Evolutionary conservation across 2,888 invertebrate species (phyloP).

Genomic region (Archips xylosteana): DNA sequence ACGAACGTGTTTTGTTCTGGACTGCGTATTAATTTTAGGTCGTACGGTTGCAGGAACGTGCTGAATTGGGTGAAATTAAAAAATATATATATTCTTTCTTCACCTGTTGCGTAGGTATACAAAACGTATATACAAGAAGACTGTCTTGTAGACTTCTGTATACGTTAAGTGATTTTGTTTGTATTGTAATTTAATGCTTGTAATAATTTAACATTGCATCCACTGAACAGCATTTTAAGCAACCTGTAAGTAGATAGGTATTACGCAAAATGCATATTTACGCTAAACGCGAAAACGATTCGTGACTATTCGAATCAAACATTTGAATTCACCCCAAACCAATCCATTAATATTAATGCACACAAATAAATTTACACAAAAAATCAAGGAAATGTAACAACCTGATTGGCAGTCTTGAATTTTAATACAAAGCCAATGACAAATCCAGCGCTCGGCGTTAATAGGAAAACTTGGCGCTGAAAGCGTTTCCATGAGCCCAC

Average conservation of each 20-base stretch:
- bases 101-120: no score
- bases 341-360: constrained; percentile 47
- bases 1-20: not conserved
- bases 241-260: not conserved
- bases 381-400: constrained; percentile 57
- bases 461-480: constrained; percentile 77
- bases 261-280: not conserved
- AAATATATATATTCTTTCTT: not conserved
- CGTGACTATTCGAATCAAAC: not conserved
- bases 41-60: not conserved
- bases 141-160: no score
- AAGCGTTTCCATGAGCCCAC: constrained; percentile 72
- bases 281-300: not conserved
- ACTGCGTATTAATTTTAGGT: not conserved
- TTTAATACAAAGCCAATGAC: constrained; percentile 60
- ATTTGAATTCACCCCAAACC: constrained; percentile 49
- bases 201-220: no score
- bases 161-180: no score
- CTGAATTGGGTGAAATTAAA: not conserved
- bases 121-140: not conserved
- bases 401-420: constrained; percentile 62
- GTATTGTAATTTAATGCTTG: no score
- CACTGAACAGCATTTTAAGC: not conserved
- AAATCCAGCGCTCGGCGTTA: constrained; percentile 63
- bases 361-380: constrained; percentile 19